Evolutionary conservation across 2,888 invertebrate genomes (phyloP).

Genomic region (Thyatira batis): DNA sequence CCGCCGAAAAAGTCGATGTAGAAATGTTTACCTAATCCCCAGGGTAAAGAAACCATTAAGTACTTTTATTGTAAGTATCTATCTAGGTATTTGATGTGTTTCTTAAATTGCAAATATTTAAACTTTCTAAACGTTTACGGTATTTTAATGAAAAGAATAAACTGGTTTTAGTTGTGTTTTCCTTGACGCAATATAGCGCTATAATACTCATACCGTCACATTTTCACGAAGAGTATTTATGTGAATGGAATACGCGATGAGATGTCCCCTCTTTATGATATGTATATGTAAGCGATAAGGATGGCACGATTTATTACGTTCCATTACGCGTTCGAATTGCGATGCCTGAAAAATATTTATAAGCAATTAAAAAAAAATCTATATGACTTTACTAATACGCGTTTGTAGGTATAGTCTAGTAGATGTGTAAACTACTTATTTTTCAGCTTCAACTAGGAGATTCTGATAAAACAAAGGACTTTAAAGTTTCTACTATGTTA

Average conservation of each 20-base stretch:
- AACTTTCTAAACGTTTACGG: not conserved
- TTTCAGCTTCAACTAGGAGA: not conserved
- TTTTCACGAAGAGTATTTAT: conserved; percentile 61
- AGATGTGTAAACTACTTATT: not conserved
- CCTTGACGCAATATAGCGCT: conserved; percentile 34
- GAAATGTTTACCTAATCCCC: too few relatives aligned
- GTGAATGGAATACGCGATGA: conserved; percentile 65
- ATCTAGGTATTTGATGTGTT: not conserved
- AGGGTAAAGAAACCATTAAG: too few relatives aligned
- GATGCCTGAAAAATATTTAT: conserved; percentile 18
- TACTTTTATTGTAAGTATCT: too few relatives aligned
- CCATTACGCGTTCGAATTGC: conserved; percentile 36
- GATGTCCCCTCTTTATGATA: conserved; percentile 54
- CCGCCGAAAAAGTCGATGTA: too few relatives aligned
- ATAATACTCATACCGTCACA: conserved; percentile 47
- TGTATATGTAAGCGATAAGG: conserved; percentile 55
- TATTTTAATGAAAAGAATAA: conserved; percentile 2
- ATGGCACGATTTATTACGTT: conserved; percentile 60
- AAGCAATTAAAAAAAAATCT: not conserved
- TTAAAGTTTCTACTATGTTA: not conserved
- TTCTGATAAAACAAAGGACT: not conserved
- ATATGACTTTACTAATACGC: too few relatives aligned
- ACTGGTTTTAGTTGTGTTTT: not conserved
- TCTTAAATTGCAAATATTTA: not conserved
- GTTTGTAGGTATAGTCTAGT: too few relatives aligned